Conservation (phyloP, 2,888 invertebrate genomes). For the Deilephila porcellus region DNA sequence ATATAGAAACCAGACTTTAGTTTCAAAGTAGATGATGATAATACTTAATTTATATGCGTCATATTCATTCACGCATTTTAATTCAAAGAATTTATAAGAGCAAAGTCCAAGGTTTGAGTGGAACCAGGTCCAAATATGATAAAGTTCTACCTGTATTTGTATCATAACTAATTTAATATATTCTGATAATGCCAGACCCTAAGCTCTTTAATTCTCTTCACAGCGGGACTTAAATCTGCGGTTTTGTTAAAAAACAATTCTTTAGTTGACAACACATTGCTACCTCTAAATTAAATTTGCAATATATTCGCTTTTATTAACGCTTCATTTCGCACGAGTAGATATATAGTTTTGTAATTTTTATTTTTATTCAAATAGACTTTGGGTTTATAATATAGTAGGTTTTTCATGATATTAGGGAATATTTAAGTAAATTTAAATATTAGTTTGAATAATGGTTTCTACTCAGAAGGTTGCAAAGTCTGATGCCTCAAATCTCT, state of each 20-base stretch:
- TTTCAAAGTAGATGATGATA: no score
- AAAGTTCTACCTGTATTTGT: not conserved
- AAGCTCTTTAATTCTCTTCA: constrained; percentile 19
- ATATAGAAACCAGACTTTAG: no score
- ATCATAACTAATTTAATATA: constrained; percentile 27
- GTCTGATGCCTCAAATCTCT: no score
- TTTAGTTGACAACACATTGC: constrained; percentile 24
- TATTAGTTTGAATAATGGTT: no score
- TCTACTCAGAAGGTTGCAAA: no score
- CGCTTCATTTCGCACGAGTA: not conserved
- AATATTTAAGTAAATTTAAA: no score
- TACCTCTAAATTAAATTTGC: constrained; percentile 25
- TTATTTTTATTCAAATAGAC: no score
- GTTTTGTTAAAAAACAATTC: constrained; percentile 25
- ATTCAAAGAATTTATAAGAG: not conserved
- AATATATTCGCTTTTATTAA: constrained; percentile 14
- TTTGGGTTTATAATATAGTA: no score
- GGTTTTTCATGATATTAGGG: no score
- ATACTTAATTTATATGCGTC: no score
- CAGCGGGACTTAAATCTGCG: constrained; percentile 25
- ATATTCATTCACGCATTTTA: no score
- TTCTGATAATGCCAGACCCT: constrained; percentile 3
- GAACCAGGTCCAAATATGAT: not conserved
- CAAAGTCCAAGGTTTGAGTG: not conserved
- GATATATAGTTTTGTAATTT: not conserved